Percentiles rank a stretch among this genome's conserved stretches.
Evolutionary conservation across 1,140 invertebrate genomes (phyloP).

Genomic region (Wiebesia pumilae): DNA sequence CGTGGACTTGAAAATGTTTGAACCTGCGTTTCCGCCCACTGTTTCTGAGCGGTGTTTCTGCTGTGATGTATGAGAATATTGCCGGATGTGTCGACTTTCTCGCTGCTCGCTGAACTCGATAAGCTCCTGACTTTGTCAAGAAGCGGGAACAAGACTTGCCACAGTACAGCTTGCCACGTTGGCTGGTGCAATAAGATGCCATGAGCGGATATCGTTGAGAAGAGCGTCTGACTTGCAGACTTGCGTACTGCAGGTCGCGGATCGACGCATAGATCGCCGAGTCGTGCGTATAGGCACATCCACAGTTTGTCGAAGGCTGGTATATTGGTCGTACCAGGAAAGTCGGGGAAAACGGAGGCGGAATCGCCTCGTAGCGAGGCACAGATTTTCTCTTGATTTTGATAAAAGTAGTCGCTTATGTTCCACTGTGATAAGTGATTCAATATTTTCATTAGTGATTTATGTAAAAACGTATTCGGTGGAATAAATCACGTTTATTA

Average conservation of each 20-base stretch:
- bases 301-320: slow-evolving; percentile 94
- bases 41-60: slow-evolving; percentile 98
- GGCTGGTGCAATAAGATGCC: slow-evolving; percentile 89
- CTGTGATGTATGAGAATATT: slow-evolving; percentile 99
- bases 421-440: slow-evolving; percentile 86
- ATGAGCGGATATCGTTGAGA: slow-evolving; percentile 97
- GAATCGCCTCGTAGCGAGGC: slow-evolving; percentile 81
- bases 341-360: slow-evolving; percentile 85
- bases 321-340: slow-evolving; percentile 88
- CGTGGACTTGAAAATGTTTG: too few relatives aligned
- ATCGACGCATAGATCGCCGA: slow-evolving; percentile 96
- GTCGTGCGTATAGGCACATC: slow-evolving; percentile 94
- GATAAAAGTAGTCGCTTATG: slow-evolving; percentile 96
- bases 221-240: slow-evolving; percentile 98
- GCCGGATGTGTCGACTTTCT: slow-evolving; percentile 93
- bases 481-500: too few relatives aligned
- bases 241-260: slow-evolving; percentile 95
- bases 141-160: slow-evolving; percentile 96
- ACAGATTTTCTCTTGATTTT: slow-evolving; percentile 93
- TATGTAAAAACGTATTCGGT: background rate
- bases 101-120: slow-evolving; percentile 93
- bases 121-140: slow-evolving; percentile 93
- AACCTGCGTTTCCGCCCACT: slow-evolving; percentile 99
- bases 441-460: background rate
- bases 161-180: slow-evolving; percentile 93